Evolutionary conservation across 2,888 invertebrate genomes (phyloP), one percentile per base, ranked within the genome.

Genomic region (Ormyrus rosae): DNA sequence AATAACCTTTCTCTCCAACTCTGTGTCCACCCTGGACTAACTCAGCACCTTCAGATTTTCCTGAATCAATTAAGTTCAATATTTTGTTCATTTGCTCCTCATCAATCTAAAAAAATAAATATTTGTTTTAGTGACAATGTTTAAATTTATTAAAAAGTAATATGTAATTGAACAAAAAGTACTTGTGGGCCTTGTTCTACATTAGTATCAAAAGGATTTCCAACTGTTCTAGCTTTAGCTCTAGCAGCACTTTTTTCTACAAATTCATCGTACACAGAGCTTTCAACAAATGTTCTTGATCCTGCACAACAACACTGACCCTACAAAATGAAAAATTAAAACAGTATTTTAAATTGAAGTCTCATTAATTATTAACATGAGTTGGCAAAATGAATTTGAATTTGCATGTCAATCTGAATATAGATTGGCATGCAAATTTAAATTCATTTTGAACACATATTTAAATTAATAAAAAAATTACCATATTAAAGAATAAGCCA

Each of bases 221-320:
- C 99, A 11, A 98, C 94, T 0, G 93, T 93, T 50, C 96, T 93
- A 55, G 93, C 93, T 89, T 95, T 95, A 0, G 90, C 90, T 51
- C 90, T 84, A 5, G 83, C 85, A 7, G 87, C 89, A 80, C 91
- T 91, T 84, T 90, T 91, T 84, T 92, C 92, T 5, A 98, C 97
- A 89, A 98, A 98, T 90, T 97, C 95, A 88, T 98, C 97, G 90
- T 98, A 98, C 86, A 98, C 96, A 76, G 93, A 94, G 84, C 96
- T 96, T 86, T 98, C 95, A 2, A 99, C 95, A 90, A 95, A 98
- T 0, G 97, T 97, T 74, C 98, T 94, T 0, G 97, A 96, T 0
- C 97, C 98, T 5, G 98, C 98, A 87, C 96, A 96, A 89, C 98
- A 98, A 86, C 97, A 96, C 91, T 98, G 97, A 0, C 98, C 97